Conservation (phyloP, 2,797 vertebrate species). For the Gymnothorax reevesii region DNA sequence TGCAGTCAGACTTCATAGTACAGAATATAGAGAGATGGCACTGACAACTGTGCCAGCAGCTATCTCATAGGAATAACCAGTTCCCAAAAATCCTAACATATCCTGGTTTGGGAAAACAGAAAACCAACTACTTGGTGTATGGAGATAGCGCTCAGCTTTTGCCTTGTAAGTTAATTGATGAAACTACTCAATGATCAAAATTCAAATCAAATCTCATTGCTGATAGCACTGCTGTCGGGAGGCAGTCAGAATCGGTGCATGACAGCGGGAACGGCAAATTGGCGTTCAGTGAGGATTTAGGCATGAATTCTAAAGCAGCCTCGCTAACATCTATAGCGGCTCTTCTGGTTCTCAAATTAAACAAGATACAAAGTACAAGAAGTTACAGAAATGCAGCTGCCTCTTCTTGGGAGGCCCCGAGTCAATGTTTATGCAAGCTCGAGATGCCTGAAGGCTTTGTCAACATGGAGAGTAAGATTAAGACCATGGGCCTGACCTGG, state of each 20-base stretch:
- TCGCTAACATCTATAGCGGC: not conserved
- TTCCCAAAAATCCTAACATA: not conserved
- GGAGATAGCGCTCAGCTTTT: not conserved
- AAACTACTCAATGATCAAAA: not conserved
- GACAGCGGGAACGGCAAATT: not conserved
- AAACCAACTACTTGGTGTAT: not conserved
- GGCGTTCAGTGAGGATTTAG: slow-evolving; percentile 15
- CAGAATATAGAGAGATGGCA: not conserved
- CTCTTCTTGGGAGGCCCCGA: not conserved
- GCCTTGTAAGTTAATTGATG: not conserved
- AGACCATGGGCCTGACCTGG: not conserved
- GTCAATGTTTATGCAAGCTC: not conserved
- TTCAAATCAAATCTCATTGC: not conserved
- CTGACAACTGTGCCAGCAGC: not conserved
- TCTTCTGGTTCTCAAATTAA: not conserved
- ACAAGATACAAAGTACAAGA: slow-evolving; percentile 3
- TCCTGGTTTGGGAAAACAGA: not conserved
- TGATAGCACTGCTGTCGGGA: not conserved
- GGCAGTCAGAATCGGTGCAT: not conserved
- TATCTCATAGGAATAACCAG: not conserved
- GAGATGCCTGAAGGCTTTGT: not conserved
- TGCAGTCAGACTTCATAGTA: too few species aligned
- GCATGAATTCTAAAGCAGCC: not conserved
- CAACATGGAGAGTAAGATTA: not conserved
- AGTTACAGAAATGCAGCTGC: not conserved